Evolutionary conservation across 2,888 invertebrate species (phyloP).

Genomic region (Tachina lurida): DNA sequence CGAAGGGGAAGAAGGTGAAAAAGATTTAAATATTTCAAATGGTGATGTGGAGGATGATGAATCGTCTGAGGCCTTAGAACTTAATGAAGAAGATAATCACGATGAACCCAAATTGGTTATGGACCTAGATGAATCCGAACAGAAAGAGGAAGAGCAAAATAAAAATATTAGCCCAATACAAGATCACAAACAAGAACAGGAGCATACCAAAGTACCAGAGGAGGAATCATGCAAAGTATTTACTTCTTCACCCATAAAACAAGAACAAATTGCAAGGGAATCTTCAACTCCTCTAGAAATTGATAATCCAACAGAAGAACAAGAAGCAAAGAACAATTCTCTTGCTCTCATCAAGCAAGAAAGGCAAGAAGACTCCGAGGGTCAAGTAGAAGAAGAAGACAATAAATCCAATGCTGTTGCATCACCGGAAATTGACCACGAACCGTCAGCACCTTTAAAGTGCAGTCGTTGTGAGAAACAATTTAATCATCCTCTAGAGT

Average conservation of each 20-base stretch:
- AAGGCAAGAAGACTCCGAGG: constrained; percentile 45
- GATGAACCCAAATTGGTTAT: constrained; percentile 86
- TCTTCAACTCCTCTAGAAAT: neutral
- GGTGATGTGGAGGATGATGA: constrained; percentile 61
- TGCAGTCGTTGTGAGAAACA: constrained; percentile 86
- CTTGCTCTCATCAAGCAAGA: constrained; percentile 48
- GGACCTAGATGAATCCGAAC: constrained; percentile 87
- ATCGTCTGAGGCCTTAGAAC: constrained; percentile 59
- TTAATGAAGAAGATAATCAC: constrained; percentile 78
- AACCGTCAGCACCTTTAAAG: constrained; percentile 75
- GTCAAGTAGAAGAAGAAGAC: neutral
- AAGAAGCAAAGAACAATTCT: constrained; percentile 77
- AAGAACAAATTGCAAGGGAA: constrained; percentile 49
- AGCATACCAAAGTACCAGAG: constrained; percentile 77
- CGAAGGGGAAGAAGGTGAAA: constrained; percentile 59
- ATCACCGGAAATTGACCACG: neutral
- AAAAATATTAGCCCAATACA: constrained; percentile 75
- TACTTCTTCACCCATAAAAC: constrained; percentile 55
- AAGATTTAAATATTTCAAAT: constrained; percentile 61
- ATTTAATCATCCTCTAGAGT: constrained; percentile 85
- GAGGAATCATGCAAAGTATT: constrained; percentile 77
- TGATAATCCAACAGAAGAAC: neutral
- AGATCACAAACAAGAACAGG: constrained; percentile 76
- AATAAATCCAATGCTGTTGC: neutral
- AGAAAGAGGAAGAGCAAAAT: constrained; percentile 82